Base-by-base conservation (phyloP, 2,888 invertebrate species). In the Calameuta filiformis region DNA sequence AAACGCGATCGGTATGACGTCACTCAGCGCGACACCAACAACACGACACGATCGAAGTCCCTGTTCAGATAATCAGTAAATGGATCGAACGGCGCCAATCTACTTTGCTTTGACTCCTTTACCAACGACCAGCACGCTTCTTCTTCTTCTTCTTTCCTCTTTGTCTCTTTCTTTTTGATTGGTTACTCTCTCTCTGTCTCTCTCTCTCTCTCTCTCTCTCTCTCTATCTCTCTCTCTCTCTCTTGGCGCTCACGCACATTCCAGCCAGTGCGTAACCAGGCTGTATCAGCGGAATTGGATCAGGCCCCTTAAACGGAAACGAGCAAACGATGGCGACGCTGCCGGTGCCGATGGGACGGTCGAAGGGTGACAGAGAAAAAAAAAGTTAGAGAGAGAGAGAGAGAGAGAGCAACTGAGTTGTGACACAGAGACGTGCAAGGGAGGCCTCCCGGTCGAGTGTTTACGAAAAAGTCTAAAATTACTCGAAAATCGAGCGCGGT, bases 401-500 rank as follows among this genome's bases (percentile, higher is more conserved):
- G 40, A 40, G 40, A 56, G 4, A 12, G 40, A 15, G 56, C 56
- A 23, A 56, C n/a, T 11, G 71, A 31, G 31, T 71, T 23, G 31
- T 34, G 74, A 33, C 15, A 74, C 79, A 78, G 33, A 34, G 78
- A 78, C 69, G 68, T 34, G 69, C 74, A 71, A 56, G 68, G 35
- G 69, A 75, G 68, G n/a, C 40, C 73, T 35, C 56, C 56, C 23
- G 9, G 56, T 56, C 23, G 56, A 56, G 56, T 56, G 75, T 79
- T 78, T 73, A 81, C 78, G 77, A 74, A 74, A 78, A 23, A 69
- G 73, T 79, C 76, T 73, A 75, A 78, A 81, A 79, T 79, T 81
- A 81, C 79, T 76, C 78, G 69, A 73, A 77, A 82, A 83, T 81
- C 80, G 76, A 80, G 73, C 75, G 73, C 69, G 77, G 69, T 82